Percentiles rank a stretch among this genome's conserved stretches.
Conservation (phyloP, 2,797 vertebrate species). For the Paratrypauchen microcephalus region DNA sequence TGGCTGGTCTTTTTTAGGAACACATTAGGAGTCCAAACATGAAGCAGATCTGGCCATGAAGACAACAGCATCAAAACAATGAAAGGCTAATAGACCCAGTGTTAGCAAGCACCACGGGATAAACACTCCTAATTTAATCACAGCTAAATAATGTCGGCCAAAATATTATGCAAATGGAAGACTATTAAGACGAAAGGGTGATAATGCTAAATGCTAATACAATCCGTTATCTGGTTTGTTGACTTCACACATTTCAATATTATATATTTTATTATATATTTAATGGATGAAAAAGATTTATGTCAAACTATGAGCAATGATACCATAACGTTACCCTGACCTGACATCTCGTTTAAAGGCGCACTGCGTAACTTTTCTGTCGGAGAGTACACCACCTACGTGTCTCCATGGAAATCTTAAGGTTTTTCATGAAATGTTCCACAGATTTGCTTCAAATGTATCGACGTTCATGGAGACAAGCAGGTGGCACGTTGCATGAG, state of each 20-base stretch:
- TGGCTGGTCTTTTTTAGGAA: slow-evolving; percentile 2
- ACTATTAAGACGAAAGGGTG: not conserved
- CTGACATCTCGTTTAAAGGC: not conserved
- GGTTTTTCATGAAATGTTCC: not conserved
- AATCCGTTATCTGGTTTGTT: not conserved
- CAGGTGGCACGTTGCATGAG: not conserved
- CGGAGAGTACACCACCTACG: not conserved
- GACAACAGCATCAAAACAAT: not conserved
- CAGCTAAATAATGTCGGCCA: slow-evolving; percentile 1
- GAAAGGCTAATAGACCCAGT: not conserved
- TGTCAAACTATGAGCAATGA: not conserved
- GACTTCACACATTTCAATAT: not conserved
- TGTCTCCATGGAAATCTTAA: not conserved
- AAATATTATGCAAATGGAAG: slow-evolving; percentile 5
- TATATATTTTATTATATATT: too few species aligned
- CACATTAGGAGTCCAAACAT: slow-evolving; percentile 13
- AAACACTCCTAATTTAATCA: slow-evolving; percentile 8
- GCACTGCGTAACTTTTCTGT: not conserved
- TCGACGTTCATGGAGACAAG: not conserved
- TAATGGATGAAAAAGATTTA: not conserved
- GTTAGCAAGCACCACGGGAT: not conserved
- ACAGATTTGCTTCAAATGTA: not conserved
- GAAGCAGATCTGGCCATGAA: not conserved
- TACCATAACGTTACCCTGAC: not conserved
- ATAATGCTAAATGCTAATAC: not conserved